phyloP scores from a whole-genome alignment of 2,888 invertebrate species.

The Capitulum mitella region DNA sequence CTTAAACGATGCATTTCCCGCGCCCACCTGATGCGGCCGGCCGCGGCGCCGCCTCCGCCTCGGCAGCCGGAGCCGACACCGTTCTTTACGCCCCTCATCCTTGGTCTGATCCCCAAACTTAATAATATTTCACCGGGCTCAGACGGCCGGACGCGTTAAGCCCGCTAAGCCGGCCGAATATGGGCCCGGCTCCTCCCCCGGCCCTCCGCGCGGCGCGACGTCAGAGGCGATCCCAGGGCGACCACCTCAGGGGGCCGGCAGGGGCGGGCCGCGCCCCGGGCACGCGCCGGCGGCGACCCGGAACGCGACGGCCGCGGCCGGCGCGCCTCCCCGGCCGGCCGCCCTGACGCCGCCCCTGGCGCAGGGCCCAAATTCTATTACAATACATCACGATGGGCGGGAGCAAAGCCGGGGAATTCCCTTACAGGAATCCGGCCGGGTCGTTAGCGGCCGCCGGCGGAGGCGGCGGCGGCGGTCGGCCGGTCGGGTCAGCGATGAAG shows the following conservation, averaged over 20 bases:
- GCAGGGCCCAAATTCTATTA: conserved; percentile 3
- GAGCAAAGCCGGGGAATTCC: background rate
- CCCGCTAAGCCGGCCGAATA: background rate
- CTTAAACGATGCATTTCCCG: too few species aligned
- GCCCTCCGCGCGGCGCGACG: background rate
- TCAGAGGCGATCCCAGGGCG: background rate
- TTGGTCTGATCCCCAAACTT: background rate
- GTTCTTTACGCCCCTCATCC: conserved; percentile 4
- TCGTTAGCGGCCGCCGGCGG: background rate
- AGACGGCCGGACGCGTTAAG: background rate
- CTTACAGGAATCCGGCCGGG: background rate
- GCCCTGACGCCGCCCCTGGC: background rate
- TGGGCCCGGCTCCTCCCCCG: background rate
- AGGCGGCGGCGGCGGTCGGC: background rate
- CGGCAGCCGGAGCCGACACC: conserved; percentile 10
- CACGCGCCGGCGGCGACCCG: too few species aligned
- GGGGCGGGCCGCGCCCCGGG: too few species aligned
- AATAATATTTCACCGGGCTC: conserved; percentile 20
- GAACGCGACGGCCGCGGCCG: too few species aligned
- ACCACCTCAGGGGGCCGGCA: too few species aligned
- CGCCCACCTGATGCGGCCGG: too few species aligned
- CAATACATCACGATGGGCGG: conserved; percentile 4
- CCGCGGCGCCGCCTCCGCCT: too few species aligned
- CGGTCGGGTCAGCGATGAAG: background rate
- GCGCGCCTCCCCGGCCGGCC: too few species aligned